A percentile compares a stretch with the other conserved stretches of the same genome.
Conservation (phyloP, 2,797 vertebrate genomes). For the Parotocinclus haroldoi region DNA sequence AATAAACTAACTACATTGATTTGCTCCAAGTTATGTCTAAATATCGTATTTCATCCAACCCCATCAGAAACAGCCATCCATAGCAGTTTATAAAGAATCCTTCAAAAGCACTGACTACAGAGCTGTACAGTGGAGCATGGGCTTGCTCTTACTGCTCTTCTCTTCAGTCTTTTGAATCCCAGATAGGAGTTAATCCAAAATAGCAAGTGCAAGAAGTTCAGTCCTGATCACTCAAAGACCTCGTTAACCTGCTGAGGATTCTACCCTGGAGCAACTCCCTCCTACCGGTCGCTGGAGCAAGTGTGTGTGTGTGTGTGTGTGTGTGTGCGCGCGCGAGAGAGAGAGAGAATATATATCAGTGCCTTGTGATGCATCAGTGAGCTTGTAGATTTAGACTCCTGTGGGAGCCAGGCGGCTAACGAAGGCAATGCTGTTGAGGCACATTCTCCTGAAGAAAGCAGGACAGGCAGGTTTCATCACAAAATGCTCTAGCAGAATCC, state of each 20-base stretch:
- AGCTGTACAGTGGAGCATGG: slow-evolving; percentile 10
- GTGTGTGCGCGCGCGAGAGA: slow-evolving; percentile 44
- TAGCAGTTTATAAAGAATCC: slow-evolving; percentile 32
- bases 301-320: background rate
- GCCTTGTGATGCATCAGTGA: slow-evolving; percentile 10
- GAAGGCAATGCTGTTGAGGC: slow-evolving; percentile 93
- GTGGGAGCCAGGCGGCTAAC: slow-evolving; percentile 94
- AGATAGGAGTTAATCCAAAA: slow-evolving; percentile 26
- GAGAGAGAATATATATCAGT: slow-evolving; percentile 47
- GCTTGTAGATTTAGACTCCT: slow-evolving; percentile 71
- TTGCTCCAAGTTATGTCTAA: slow-evolving; percentile 32
- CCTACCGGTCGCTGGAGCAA: slow-evolving; percentile 11
- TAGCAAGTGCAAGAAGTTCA: slow-evolving; percentile 20
- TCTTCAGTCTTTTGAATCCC: slow-evolving; percentile 17
- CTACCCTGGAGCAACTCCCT: slow-evolving; percentile 29
- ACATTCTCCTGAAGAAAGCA: slow-evolving; percentile 90
- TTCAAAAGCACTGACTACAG: slow-evolving; percentile 31
- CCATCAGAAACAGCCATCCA: slow-evolving; percentile 15
- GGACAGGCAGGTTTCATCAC: slow-evolving; percentile 95
- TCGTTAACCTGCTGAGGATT: slow-evolving; percentile 11
- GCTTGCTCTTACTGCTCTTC: background rate
- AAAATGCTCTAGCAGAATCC: slow-evolving; percentile 91
- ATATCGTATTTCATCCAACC: slow-evolving; percentile 23
- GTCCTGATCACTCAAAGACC: slow-evolving; percentile 16
- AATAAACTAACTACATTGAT: slow-evolving; percentile 19